A percentile compares a stretch with the other conserved stretches of the same genome.
phyloP scores from a whole-genome alignment of 2,113 vertebrate genomes.

The Serilophus lunatus region DNA sequence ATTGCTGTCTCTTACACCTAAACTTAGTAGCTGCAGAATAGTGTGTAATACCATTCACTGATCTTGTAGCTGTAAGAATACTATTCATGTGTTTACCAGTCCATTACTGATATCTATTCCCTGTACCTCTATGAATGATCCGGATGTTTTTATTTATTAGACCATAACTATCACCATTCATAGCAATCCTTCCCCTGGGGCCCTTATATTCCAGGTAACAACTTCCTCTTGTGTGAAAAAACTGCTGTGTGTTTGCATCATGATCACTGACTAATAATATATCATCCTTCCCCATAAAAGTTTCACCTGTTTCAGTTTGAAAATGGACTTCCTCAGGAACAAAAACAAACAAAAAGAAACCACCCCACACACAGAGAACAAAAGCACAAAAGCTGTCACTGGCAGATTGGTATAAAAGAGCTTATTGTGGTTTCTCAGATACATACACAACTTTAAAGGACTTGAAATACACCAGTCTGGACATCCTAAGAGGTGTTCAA shows the following conservation, averaged over 20 bases:
- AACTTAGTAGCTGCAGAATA: neutral
- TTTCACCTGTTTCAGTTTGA: neutral
- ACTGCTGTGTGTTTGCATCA: neutral
- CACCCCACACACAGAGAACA: too few species aligned
- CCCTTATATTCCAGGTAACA: neutral
- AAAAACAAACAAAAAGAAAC: neutral
- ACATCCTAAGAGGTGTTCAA: neutral
- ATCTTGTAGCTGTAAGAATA: neutral
- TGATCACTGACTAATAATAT: neutral
- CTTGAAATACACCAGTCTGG: neutral
- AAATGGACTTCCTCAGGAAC: neutral
- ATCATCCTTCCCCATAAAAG: neutral
- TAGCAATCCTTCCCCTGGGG: fast-evolving
- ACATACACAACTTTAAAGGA: neutral
- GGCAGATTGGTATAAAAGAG: neutral
- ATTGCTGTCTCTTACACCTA: neutral
- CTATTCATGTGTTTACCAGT: neutral
- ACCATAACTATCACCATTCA: neutral
- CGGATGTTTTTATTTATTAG: neutral
- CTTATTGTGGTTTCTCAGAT: neutral
- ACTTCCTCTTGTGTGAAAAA: neutral
- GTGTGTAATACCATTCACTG: neutral
- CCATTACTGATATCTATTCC: neutral
- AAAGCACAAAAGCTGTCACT: neutral
- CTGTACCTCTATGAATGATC: neutral